Percentiles rank a stretch among this genome's conserved stretches.
Conservation (phyloP, 2,888 invertebrate species). For the Cremastobaeus sp. region DNA sequence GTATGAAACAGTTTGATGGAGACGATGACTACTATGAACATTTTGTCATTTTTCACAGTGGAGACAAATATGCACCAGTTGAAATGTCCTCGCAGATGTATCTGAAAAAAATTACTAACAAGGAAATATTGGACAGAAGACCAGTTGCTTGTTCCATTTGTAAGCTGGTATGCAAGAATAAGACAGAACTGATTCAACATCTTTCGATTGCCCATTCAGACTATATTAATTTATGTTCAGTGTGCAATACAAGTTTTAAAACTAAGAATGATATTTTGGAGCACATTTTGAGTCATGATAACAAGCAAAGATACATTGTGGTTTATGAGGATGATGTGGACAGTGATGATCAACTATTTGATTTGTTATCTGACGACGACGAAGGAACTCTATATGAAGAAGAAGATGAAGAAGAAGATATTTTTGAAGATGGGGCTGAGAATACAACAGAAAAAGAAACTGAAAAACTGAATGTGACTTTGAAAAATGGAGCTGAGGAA, state of each 20-base stretch:
- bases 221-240: constrained; percentile 22
- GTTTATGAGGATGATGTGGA: no score
- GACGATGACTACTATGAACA: constrained; percentile 18
- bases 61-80: not conserved
- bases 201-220: constrained; percentile 2
- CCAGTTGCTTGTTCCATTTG: constrained; percentile 21
- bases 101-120: no score
- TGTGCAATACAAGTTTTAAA: constrained; percentile 12
- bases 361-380: no score
- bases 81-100: no score
- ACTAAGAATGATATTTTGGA: constrained; percentile 19
- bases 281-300: constrained; percentile 1
- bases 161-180: not conserved
- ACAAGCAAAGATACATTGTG: not conserved
- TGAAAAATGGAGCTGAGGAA: no score
- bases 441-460: no score
- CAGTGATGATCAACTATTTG: no score
- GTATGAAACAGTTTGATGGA: not conserved
- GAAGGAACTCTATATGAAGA: no score
- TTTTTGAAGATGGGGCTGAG: no score
- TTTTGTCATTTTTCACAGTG: not conserved
- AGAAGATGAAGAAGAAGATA: no score
- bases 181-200: constrained; percentile 4
- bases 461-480: no score
- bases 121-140: not conserved